Base-by-base conservation (phyloP, 2,888 invertebrate species). In the Gastracanthus pulcherrimus region DNA sequence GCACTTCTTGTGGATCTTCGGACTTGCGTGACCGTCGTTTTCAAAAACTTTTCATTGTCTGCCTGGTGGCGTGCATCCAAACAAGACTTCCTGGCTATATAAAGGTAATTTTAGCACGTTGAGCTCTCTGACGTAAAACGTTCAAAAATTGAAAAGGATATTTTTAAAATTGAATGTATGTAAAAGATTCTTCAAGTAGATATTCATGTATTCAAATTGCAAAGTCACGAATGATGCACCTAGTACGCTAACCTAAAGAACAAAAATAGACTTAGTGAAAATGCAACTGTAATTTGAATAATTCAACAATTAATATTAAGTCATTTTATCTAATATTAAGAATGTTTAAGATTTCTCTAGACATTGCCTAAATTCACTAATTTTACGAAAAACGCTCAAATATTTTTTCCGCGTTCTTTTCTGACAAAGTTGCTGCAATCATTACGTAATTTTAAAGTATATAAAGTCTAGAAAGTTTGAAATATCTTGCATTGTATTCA, bases 31-130 rank as follows among this genome's bases (percentile, higher is more conserved):
- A 41, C 62, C 48, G 41, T 62, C 38, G 26, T 58, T 67, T 51
- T 36, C 36, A 80, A 80, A 74, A 80, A 67, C 3, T 80, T 75
- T 69, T 76, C 58, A 76, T 76, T 76, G 67, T 69, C 69, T 45
- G 62, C 19, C 19, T 55, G 62, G 1, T 51, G 29, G n/a, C 64
- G 26, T 36, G 51, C 34, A 16, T 7, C 31, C 23, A 23, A 38
- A 38, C 38, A 23, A 38, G n/a, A 19, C 9, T 58, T 58, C 23
- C 51, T 13, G 29, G 34, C 38, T 55, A 7, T n/a, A n/a, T 13
- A 31, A 36, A 55, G 51, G 55, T 71, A 34, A 51, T 23, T 34
- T 70, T 51, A 51, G 19, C 23, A n/a, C 26, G 23, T 41, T 36
- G 26, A 41, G 19, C 70, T 19, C n/a, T n/a, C 36, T 36, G 19